These are phyloP conservation scores for Oasisia sp. DNA, from an alignment of 2,888 invertebrate genomes.

Conservation along the genomic window DNA sequence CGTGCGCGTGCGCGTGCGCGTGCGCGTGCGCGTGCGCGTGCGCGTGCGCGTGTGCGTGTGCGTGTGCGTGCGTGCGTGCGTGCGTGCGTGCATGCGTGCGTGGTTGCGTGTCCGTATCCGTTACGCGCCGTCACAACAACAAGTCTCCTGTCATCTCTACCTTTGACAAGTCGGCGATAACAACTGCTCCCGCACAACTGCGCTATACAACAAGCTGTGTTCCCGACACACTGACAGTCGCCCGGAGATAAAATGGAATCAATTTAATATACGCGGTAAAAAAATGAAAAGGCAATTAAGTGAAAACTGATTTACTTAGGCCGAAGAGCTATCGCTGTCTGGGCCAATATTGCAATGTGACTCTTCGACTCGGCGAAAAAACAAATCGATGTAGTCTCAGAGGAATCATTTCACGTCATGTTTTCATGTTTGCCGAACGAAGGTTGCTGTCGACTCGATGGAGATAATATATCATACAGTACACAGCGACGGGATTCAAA, in stretches of 20 bases:
- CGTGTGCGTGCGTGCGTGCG: not conserved
- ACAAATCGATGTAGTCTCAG: not conserved
- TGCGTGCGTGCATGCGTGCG: not conserved
- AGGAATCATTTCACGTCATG: not conserved
- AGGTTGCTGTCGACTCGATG: not conserved
- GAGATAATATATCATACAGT: not conserved
- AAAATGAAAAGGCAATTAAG: not conserved
- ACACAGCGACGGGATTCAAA: not conserved
- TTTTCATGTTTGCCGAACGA: too few species aligned
- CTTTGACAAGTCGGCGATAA: not conserved
- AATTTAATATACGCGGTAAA: not conserved
- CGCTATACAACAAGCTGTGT: not conserved
- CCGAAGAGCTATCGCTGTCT: not conserved
- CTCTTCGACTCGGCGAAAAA: not conserved
- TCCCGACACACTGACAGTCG: not conserved
- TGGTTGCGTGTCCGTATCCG: not conserved
- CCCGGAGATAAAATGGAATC: not conserved
- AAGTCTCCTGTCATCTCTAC: not conserved
- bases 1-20: too few species aligned
- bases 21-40: too few species aligned
- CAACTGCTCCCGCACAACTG: not conserved
- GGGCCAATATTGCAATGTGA: not conserved
- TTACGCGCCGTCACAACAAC: not conserved
- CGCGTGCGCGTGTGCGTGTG: too few species aligned
- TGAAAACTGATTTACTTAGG: conserved; percentile 5